Base-by-base conservation (phyloP, 2,888 invertebrate species). In the Pyrrhosoma nymphula region DNA sequence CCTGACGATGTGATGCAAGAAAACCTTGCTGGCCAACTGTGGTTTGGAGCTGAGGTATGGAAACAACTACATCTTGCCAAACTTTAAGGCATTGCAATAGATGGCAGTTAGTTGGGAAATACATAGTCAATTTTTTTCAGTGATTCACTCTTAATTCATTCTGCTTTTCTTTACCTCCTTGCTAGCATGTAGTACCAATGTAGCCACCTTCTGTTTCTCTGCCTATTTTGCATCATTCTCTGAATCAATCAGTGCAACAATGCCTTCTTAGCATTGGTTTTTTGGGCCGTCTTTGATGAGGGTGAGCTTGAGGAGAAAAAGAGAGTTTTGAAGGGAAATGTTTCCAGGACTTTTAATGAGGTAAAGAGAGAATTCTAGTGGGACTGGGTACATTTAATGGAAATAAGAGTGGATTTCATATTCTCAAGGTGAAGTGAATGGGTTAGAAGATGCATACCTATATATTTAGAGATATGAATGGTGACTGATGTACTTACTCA, bases 1-100 rank as follows among this genome's bases (percentile, higher is more conserved):
- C 99, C 99, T 0, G 99, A 99, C 97, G 99, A 99, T 97, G 99
- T 99, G 23, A 98, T 99, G 96, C 99, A 99, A 97, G 99, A 99
- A 97, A 99, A 99, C 97, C 97, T 99, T 95, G 99, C 99, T 82
- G 99, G 99, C 0, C 99, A 99, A 97, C 97, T 99, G 90, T 99
- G 99, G 99, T 99, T 99, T 97, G 99, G 99, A 35, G 99, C 99
- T 95, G 99, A 99, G 98, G 99, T 98, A 96, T 96, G 96, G 90
- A 16, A 88, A 3, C 56, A 30, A 8, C 18, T 47, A 0, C 39
- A 20, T 35, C 0, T 90, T 6, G 26, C 18, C 14, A 10, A 90
- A 55, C 18, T 35, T 3, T 35, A 82, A 82, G 30, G 16, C 35
- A 82, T 16, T 82, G 35, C 26, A n/a, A 69, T n/a, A 12, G 3